Percentiles rank a stretch among this genome's conserved stretches.
phyloP scores from a whole-genome alignment of 2,113 vertebrate genomes.

The Atrichornis clamosus region DNA sequence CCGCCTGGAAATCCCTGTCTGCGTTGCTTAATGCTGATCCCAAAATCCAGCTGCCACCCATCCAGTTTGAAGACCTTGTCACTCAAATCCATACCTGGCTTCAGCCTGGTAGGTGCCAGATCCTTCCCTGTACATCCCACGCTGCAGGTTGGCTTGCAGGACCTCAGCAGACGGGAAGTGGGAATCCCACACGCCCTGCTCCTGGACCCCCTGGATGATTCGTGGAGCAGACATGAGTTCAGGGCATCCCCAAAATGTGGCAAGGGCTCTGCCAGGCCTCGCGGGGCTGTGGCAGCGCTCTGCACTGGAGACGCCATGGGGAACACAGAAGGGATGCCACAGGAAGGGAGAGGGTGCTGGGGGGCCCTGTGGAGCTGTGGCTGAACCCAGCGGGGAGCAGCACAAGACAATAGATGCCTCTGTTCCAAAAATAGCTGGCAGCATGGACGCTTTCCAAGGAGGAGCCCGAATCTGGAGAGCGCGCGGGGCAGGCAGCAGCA shows the following conservation, averaged over 20 bases:
- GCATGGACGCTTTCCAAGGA: conserved; percentile 4
- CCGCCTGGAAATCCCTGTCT: background rate
- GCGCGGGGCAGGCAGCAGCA: background rate
- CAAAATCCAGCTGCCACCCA: background rate
- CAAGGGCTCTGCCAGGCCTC: background rate
- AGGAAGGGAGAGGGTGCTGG: background rate
- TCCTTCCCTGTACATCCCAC: background rate
- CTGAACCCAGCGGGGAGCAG: background rate
- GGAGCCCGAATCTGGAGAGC: background rate
- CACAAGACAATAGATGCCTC: background rate
- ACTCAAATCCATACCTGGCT: background rate
- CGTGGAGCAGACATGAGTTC: background rate
- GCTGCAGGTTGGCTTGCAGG: background rate
- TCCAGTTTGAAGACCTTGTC: background rate
- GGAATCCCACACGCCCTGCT: background rate
- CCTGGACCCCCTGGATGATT: background rate
- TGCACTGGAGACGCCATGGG: background rate
- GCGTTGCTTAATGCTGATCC: background rate
- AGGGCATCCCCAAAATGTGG: background rate
- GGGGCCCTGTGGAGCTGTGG: background rate
- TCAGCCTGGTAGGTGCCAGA: background rate
- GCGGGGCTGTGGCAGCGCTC: background rate
- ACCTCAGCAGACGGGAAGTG: background rate
- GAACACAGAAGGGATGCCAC: background rate
- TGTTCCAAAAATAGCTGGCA: conserved; percentile 28